phyloP scores from a whole-genome alignment of 2,888 invertebrate genomes.

The Leptura quadrifasciata region DNA sequence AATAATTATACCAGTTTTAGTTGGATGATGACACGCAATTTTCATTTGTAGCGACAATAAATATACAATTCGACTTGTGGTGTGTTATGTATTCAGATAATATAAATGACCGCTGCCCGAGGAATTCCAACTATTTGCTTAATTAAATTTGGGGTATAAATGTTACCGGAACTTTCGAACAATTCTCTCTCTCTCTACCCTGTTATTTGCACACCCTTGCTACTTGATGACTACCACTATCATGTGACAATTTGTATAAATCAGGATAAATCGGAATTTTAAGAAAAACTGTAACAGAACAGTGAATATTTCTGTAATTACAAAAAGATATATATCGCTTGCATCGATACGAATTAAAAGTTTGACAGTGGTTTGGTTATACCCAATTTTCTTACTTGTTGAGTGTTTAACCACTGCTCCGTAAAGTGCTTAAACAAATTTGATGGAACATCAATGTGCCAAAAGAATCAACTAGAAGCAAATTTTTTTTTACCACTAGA shows the following conservation, averaged over 20 bases:
- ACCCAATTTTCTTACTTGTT: no score
- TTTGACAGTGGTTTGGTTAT: no score
- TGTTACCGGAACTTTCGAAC: conserved; percentile 64
- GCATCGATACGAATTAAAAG: no score
- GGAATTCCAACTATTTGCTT: conserved; percentile 69
- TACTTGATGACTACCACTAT: conserved; percentile 26
- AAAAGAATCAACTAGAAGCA: no score
- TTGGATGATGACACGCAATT: conserved; percentile 58
- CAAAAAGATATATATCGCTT: no score
- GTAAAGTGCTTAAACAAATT: no score
- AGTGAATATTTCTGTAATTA: no score
- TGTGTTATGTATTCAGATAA: conserved; percentile 67
- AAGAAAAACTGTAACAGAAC: not conserved
- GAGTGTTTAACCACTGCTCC: no score
- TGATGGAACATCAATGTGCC: no score
- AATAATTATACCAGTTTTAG: conserved; percentile 48
- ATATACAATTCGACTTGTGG: conserved; percentile 63
- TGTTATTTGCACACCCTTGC: conserved; percentile 20
- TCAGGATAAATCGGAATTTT: not conserved
- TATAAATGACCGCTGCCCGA: conserved; percentile 69
- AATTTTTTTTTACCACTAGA: no score
- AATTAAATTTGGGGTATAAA: conserved; percentile 69
- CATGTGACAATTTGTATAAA: conserved; percentile 36
- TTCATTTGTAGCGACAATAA: conserved; percentile 59
- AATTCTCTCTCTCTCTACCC: conserved; percentile 29